These are phyloP conservation scores for Stegostoma tigrinum DNA, from an alignment of 2,113 vertebrate genomes.

Conservation along the genomic window DNA sequence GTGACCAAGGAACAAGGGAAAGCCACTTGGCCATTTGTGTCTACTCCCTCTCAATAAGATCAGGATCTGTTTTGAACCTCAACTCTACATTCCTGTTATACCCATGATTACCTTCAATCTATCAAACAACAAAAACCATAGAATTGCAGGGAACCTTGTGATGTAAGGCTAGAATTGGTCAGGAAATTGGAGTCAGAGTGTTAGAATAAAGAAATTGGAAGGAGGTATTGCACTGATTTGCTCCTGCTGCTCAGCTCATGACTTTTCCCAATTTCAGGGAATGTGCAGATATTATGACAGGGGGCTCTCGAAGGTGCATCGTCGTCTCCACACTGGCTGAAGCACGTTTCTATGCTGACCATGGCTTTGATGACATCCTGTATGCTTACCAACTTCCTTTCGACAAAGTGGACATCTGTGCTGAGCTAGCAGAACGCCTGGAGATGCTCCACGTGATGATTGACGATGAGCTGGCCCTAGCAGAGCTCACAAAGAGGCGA, in stretches of 20 bases:
- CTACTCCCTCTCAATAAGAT: too few species aligned
- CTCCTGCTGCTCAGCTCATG: neutral
- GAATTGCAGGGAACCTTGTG: neutral
- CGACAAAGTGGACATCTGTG: conserved; percentile 62
- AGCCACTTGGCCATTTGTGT: too few species aligned
- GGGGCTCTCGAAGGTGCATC: conserved; percentile 58
- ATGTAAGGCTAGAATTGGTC: neutral
- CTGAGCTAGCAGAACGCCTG: conserved; percentile 56
- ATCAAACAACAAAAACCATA: neutral
- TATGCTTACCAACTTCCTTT: conserved; percentile 64
- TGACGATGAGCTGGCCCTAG: conserved; percentile 56
- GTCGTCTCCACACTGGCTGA: conserved; percentile 72
- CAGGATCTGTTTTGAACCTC: too few species aligned
- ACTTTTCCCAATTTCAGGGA: conserved; percentile 49
- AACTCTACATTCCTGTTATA: too few species aligned
- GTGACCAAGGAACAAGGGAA: too few species aligned
- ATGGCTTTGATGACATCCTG: conserved; percentile 75
- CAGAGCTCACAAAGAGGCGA: conserved; percentile 49
- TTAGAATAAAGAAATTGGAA: neutral
- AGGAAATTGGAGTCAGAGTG: neutral
- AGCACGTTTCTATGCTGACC: conserved; percentile 64
- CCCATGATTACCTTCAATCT: too few species aligned
- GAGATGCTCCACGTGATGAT: conserved; percentile 64
- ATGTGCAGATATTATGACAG: conserved; percentile 66
- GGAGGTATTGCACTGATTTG: neutral